Conservation (phyloP, 2,888 invertebrate genomes). For the Laspeyria flexula region DNA sequence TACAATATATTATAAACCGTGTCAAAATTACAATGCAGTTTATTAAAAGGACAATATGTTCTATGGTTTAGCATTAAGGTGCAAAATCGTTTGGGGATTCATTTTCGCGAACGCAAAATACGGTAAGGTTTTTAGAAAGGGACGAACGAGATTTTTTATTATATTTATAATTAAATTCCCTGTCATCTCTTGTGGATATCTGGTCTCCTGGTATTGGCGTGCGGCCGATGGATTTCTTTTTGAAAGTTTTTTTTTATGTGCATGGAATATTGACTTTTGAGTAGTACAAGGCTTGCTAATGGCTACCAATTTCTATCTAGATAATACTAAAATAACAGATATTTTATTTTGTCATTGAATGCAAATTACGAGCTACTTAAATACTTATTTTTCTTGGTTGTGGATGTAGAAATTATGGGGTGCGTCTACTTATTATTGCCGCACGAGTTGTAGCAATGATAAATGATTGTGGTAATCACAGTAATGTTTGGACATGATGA, state of each 20-base stretch:
- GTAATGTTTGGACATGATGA: neutral
- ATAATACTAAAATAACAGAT: neutral
- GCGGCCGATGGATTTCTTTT: constrained; percentile 71
- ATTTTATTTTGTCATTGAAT: neutral
- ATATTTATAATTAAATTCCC: constrained; percentile 85
- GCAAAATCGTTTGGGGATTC: constrained; percentile 59
- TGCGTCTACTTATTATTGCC: neutral
- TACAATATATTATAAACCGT: constrained; percentile 77
- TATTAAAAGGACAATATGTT: constrained; percentile 42
- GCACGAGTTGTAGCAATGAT: neutral
- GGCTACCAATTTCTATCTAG: no score
- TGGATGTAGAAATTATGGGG: constrained; percentile 7
- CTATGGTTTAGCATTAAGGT: constrained; percentile 56
- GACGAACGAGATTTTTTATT: constrained; percentile 81
- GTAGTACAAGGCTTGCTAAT: no score
- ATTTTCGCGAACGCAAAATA: constrained; percentile 49
- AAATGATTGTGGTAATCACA: neutral
- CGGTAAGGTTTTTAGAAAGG: constrained; percentile 68
- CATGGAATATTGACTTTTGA: constrained; percentile 26
- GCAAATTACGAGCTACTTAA: neutral
- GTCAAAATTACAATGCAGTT: constrained; percentile 50
- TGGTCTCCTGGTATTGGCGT: constrained; percentile 80
- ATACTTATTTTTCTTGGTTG: neutral
- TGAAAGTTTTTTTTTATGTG: constrained; percentile 60
- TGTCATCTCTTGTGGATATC: constrained; percentile 80